These are phyloP conservation scores for Muricea muricata DNA, from an alignment of 92 coral and sea anemone species.

Conservation along the genomic window DNA sequence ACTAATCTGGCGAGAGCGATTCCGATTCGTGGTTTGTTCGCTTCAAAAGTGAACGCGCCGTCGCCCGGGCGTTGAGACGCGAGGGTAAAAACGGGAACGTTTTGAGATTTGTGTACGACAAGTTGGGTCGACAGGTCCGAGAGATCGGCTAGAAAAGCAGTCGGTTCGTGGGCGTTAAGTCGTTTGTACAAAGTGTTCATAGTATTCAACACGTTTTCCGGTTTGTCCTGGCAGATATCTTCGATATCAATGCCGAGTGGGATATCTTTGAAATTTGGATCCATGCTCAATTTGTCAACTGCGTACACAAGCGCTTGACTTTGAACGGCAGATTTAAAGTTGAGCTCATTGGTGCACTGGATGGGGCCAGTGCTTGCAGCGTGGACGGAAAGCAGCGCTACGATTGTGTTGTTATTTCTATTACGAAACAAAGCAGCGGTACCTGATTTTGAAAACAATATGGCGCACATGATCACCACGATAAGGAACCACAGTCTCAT, in stretches of 20 bases:
- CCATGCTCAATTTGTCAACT: not conserved
- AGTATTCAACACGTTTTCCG: not conserved
- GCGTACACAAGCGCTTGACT: constrained; percentile 20
- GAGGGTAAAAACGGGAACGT: constrained; percentile 7
- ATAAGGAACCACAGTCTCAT: not conserved
- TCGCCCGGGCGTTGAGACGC: not conserved
- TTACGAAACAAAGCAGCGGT: not conserved
- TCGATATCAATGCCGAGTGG: constrained; percentile 12
- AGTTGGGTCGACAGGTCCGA: not conserved
- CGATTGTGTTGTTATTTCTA: constrained; percentile 21
- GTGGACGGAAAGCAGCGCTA: constrained; percentile 14
- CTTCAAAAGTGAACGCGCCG: constrained; percentile 12
- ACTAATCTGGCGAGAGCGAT: constrained; percentile 4
- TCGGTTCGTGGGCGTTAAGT: not conserved
- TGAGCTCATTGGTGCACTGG: constrained; percentile 16
- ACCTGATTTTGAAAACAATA: not conserved
- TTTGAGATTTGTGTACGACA: not conserved
- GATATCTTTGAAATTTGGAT: not conserved
- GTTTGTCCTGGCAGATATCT: not conserved
- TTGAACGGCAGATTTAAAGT: constrained; percentile 29
- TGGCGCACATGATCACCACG: not conserved
- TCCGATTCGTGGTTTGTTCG: constrained; percentile 1
- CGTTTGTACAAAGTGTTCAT: not conserved
- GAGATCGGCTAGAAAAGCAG: not conserved
- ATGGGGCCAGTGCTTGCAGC: not conserved